Base-by-base conservation (phyloP, 2,888 invertebrate genomes). In the Drosophila ochracea region DNA sequence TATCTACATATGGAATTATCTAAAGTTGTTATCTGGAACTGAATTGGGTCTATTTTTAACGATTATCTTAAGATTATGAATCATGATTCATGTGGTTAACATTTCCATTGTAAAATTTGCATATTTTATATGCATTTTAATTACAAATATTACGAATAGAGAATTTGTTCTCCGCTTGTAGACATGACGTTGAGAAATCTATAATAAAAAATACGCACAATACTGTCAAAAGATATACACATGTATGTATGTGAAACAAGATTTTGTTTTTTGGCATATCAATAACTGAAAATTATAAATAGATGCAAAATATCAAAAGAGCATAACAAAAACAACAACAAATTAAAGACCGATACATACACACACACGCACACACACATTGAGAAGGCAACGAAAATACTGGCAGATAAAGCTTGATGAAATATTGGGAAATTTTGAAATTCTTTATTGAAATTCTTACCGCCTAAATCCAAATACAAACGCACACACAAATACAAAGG, bases 271-370 rank as follows among this genome's bases (percentile, higher is more conserved):
- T 88, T 84, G 83, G 82, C 84, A 91, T 91, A 91, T 90, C 91
- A 84, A 90, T 91, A 92, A 91, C 91, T 87, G 64, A 90, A 90
- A 78, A 82, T 84, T 91, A 91, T 80, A 91, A 91, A 92, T 91
- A 90, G 80, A 31, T 52, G 55, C 55, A 50, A 76, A 75, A 68
- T 66, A 78, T 69, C 55, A 65, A 76, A 53, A 67, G 68, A 68
- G n/a, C 50, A 67, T 67, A 74, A 77, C 50, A 68, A 72, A 63
- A 68, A 72, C 33, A 58, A 75, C 73, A 68, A 70, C 61, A 72
- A 71, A 78, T 70, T 68, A 25, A 71, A 75, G 52, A 64, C 62
- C 41, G 50, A 61, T 37, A 63, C 31, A 63, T 28, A 28, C 28
- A 28, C 28, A 25, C 54, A 54, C 53, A 75, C 35, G 49, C 54